phyloP scores from a whole-genome alignment of 2,797 vertebrate species.

The Eulemur rubriventer region DNA sequence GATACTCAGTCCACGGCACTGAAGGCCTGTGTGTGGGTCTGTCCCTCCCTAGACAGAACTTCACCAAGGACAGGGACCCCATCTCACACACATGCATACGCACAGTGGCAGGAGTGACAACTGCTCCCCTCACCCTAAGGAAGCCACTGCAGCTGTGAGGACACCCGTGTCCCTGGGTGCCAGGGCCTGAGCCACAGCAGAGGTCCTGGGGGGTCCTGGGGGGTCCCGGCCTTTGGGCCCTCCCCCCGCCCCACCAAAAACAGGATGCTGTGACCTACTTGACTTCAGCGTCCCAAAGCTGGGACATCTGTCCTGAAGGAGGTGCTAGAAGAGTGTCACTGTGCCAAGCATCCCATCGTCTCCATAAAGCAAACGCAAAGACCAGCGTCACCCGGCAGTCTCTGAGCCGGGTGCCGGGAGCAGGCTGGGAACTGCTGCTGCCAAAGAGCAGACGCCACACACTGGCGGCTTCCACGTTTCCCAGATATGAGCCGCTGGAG shows the following conservation, averaged over 20 bases:
- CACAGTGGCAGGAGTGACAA: no score
- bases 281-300: no score
- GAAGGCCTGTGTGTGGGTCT: not conserved
- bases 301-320: not conserved
- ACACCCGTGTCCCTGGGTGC: rapidly evolving
- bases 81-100: rapidly evolving
- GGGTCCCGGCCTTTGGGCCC: rapidly evolving
- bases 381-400: rapidly evolving
- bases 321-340: rapidly evolving
- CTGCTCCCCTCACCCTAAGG: not conserved
- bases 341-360: rapidly evolving
- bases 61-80: no score
- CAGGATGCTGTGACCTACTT: no score
- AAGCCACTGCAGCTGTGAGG: not conserved
- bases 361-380: not conserved
- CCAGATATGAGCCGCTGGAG: rapidly evolving
- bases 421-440: rapidly evolving
- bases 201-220: rapidly evolving
- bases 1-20: no score
- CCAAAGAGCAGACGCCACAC: not conserved
- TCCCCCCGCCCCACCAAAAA: rapidly evolving
- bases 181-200: rapidly evolving
- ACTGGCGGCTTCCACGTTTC: no score
- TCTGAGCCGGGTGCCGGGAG: no score
- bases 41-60: not conserved